Base-by-base conservation (phyloP, 2,797 vertebrate genomes). In the Semaprochilodus insignis region DNA sequence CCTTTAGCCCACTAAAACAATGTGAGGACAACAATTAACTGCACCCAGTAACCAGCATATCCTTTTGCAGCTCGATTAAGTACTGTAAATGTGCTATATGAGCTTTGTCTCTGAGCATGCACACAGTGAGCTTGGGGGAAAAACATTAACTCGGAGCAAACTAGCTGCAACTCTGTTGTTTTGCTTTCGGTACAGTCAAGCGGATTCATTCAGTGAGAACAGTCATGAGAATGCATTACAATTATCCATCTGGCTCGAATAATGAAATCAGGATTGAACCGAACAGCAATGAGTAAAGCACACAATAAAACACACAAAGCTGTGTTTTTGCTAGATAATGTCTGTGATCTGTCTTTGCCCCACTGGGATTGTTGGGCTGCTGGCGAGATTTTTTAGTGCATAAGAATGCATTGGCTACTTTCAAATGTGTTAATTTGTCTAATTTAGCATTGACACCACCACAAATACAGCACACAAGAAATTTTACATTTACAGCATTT, bases 191-290 rank as follows among this genome's bases (percentile, higher is more conserved):
- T 48, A 17, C 65, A 74, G 54, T 14, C 3, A 5, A 55, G 60
- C 71, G 0, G 48, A 83, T 83, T 80, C 78, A 82, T 65, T 76
- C 66, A 44, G 44, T 21, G 66, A 54, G 40, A 70, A 71, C 75
- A 86, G 25, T 86, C 36, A 77, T 77, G 74, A 59, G 81, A 81
- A 86, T 81, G 75, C 71, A 75, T 74, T 72, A 74, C 72, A 81
- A 52, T 74, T 67, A 65, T 71, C 70, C 36, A 77, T 48, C 23
- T 77, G 76, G 74, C 52, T 76, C 31, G 6, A 52, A 15, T 23
- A 54, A 81, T 78, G 25, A 78, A 83, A 74, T 31, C 36, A 69
- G 72, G 13, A 78, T 51, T 60, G 44, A 79, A 77, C n/a, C 65
- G 27, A 79, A 84, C 59, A 17, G n/a, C 51, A 25, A 72, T 70